Percentiles rank a stretch among this genome's conserved stretches.
Conservation (phyloP, 2,888 invertebrate genomes). For the Eledone cirrhosa region DNA sequence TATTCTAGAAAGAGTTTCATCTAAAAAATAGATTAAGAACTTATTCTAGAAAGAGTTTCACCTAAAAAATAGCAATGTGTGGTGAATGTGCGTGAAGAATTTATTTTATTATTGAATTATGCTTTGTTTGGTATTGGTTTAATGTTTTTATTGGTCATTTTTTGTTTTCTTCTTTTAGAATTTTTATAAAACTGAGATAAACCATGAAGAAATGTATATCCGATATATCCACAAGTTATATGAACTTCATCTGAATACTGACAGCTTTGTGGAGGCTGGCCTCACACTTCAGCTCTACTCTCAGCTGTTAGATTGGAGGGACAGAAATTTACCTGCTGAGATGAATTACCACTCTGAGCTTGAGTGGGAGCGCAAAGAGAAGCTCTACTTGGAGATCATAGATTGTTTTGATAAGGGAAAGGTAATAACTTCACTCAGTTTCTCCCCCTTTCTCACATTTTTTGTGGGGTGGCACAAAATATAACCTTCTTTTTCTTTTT, state of each 20-base stretch:
- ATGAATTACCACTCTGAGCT: conserved; percentile 76
- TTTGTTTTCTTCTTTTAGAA: conserved; percentile 73
- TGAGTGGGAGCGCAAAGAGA: conserved; percentile 90
- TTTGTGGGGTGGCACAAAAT: no score
- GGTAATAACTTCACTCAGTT: conserved; percentile 67
- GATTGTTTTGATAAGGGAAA: conserved; percentile 94
- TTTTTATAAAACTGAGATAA: conserved; percentile 93
- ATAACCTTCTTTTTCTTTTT: no score
- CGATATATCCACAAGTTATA: conserved; percentile 94
- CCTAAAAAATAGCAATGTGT: no score
- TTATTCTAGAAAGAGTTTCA: no score
- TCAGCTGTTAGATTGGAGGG: conserved; percentile 84
- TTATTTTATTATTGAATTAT: no score
- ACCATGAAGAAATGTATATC: conserved; percentile 91
- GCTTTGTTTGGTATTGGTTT: no score
- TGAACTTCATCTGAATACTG: conserved; percentile 88
- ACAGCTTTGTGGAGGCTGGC: conserved; percentile 93
- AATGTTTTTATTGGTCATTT: no score
- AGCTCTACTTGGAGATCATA: conserved; percentile 86
- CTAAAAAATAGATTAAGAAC: no score
- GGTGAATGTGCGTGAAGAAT: no score
- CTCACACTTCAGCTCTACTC: conserved; percentile 94
- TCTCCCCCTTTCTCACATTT: no score
- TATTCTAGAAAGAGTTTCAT: no score
- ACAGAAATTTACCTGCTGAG: conserved; percentile 60